These are phyloP conservation scores for Drosophila pseudotalamancana DNA, from an alignment of 2,888 invertebrate genomes.

Conservation along the genomic window DNA sequence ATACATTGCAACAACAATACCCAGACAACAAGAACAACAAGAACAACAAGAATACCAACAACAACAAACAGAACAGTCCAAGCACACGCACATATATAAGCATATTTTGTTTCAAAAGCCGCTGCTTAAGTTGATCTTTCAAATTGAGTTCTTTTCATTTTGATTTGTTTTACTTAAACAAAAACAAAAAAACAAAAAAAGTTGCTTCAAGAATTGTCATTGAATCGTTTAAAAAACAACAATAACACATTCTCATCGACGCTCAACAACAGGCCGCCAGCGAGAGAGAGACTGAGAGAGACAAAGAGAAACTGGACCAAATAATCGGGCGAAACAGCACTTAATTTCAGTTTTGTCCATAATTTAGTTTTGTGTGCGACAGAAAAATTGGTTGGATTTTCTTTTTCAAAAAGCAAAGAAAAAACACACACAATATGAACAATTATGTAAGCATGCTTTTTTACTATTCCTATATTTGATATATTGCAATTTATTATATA, in stretches of 20 bases:
- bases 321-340: constrained; percentile 49
- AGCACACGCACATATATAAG: constrained; percentile 43
- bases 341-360: constrained; percentile 75
- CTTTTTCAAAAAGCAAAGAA: constrained; percentile 78
- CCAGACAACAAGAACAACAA: constrained; percentile 19
- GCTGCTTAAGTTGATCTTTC: constrained; percentile 52
- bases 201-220: constrained; percentile 59
- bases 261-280: constrained; percentile 32
- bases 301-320: constrained; percentile 24
- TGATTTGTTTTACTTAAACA: constrained; percentile 49
- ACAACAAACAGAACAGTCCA: constrained; percentile 25
- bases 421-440: constrained; percentile 36
- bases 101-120: constrained; percentile 42
- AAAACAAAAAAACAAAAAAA: constrained; percentile 15
- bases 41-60: constrained; percentile 7
- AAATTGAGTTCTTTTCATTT: constrained; percentile 56
- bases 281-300: constrained; percentile 30
- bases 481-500: constrained; percentile 27
- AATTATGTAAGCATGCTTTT: constrained; percentile 83
- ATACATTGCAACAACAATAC: constrained; percentile 11
- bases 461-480: constrained; percentile 52
- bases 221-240: constrained; percentile 2
- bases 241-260: constrained; percentile 46
- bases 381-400: constrained; percentile 80
- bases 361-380: constrained; percentile 69